Conservation (phyloP, 2,888 invertebrate species). For the Parelbella ahira region DNA sequence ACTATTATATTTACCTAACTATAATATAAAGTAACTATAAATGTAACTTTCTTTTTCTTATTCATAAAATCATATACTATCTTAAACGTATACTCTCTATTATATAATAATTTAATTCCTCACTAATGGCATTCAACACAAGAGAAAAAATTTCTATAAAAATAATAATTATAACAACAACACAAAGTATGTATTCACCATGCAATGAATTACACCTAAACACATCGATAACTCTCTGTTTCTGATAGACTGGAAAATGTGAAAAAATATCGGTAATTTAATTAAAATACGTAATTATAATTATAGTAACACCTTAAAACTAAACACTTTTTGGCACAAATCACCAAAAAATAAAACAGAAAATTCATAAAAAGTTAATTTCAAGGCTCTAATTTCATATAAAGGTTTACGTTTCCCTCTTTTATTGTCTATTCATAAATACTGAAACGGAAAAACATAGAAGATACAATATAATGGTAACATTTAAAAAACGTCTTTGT, state of each 20-base stretch:
- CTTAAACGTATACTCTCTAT: slow-evolving; percentile 29
- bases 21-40: slow-evolving; percentile 29
- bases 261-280: slow-evolving; percentile 41
- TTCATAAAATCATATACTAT: slow-evolving; percentile 19
- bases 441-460: slow-evolving; percentile 17
- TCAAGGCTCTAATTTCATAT: slow-evolving; percentile 9
- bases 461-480: no score
- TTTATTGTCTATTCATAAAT: slow-evolving; percentile 23
- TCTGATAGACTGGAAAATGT: slow-evolving; percentile 26
- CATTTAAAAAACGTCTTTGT: no score
- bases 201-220: slow-evolving; percentile 27
- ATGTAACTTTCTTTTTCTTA: slow-evolving; percentile 24
- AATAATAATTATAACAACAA: slow-evolving; percentile 34
- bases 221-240: slow-evolving; percentile 27
- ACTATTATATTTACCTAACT: slow-evolving; percentile 26
- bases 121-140: slow-evolving; percentile 63
- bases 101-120: slow-evolving; percentile 39
- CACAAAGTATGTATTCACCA: slow-evolving; percentile 29
- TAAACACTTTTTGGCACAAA: slow-evolving; percentile 57
- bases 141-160: slow-evolving; percentile 35
- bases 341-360: slow-evolving; percentile 46
- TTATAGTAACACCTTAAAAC: slow-evolving; percentile 38
- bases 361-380: slow-evolving; percentile 23
- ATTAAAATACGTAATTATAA: slow-evolving; percentile 35
- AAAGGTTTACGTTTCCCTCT: background rate